phyloP scores from a whole-genome alignment of 2,888 invertebrate species.

The Thalpophila matura region DNA sequence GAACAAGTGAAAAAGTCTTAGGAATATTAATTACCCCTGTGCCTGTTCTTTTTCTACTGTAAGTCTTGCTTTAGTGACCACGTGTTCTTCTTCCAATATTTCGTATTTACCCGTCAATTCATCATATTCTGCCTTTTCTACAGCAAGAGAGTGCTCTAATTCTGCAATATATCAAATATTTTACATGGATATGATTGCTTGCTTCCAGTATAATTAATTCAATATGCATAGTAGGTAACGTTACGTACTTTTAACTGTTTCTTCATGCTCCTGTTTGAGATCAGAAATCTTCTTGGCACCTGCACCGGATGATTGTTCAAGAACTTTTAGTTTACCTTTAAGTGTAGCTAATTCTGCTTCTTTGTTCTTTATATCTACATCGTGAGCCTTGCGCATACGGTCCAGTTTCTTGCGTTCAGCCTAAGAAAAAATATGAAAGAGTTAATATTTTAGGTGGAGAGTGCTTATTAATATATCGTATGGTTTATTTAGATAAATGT shows the following conservation, averaged over 20 bases:
- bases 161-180: constrained; percentile 83
- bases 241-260: constrained; percentile 93
- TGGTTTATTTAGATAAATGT: background rate
- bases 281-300: constrained; percentile 92
- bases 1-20: background rate
- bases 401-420: constrained; percentile 93
- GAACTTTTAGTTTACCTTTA: constrained; percentile 93
- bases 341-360: constrained; percentile 95
- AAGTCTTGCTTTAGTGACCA: constrained; percentile 95
- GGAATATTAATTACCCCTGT: constrained; percentile 89
- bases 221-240: background rate
- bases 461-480: background rate
- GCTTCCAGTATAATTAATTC: background rate
- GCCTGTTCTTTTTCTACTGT: constrained; percentile 95
- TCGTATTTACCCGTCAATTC: constrained; percentile 96
- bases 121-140: constrained; percentile 94
- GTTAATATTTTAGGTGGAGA: background rate
- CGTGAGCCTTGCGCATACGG: constrained; percentile 92
- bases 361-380: constrained; percentile 94
- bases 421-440: constrained; percentile 70
- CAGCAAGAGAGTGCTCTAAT: constrained; percentile 92
- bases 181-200: background rate
- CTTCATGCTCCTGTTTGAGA: constrained; percentile 92
- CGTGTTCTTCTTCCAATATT: constrained; percentile 95
- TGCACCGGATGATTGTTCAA: constrained; percentile 91